phyloP scores from a whole-genome alignment of 2,888 invertebrate genomes.

The Endotricha flammealis region DNA sequence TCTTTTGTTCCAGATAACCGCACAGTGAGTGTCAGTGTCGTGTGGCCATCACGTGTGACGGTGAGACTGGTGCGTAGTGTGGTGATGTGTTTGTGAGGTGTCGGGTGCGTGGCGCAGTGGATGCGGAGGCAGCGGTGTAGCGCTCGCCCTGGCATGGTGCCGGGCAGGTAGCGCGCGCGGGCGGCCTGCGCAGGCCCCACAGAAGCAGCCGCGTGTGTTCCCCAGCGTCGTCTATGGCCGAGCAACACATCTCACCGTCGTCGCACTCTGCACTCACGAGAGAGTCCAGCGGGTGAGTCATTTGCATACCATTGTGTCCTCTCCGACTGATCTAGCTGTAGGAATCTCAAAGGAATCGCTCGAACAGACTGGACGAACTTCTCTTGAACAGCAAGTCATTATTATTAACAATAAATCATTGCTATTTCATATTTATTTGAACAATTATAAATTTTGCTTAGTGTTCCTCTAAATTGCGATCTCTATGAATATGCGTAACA shows the following conservation, averaged over 20 bases:
- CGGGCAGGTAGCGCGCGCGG: slow-evolving; percentile 78
- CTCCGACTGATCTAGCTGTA: too few relatives aligned
- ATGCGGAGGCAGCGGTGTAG: slow-evolving; percentile 60
- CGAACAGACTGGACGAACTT: too few relatives aligned
- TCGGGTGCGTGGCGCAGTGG: slow-evolving; percentile 49
- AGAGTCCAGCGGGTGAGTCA: slow-evolving; percentile 81
- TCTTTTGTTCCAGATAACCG: slow-evolving; percentile 69
- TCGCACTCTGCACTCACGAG: slow-evolving; percentile 85
- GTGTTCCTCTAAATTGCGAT: too few relatives aligned
- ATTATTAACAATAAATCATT: too few relatives aligned
- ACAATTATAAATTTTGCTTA: too few relatives aligned
- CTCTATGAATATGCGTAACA: too few relatives aligned
- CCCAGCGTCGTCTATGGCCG: slow-evolving; percentile 94
- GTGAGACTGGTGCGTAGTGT: slow-evolving; percentile 35
- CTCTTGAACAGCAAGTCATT: too few relatives aligned
- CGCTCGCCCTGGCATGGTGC: slow-evolving; percentile 75
- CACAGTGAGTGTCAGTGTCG: slow-evolving; percentile 42
- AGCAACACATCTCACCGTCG: slow-evolving; percentile 88
- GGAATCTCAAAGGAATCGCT: too few relatives aligned
- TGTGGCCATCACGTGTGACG: slow-evolving; percentile 33
- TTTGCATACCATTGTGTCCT: too few relatives aligned
- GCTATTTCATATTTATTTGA: too few relatives aligned
- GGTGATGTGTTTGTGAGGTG: slow-evolving; percentile 40
- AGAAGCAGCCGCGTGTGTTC: slow-evolving; percentile 80
- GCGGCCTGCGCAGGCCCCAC: slow-evolving; percentile 77